Conservation (phyloP, 2,113 vertebrate genomes). For the Myotis davidii region DNA sequence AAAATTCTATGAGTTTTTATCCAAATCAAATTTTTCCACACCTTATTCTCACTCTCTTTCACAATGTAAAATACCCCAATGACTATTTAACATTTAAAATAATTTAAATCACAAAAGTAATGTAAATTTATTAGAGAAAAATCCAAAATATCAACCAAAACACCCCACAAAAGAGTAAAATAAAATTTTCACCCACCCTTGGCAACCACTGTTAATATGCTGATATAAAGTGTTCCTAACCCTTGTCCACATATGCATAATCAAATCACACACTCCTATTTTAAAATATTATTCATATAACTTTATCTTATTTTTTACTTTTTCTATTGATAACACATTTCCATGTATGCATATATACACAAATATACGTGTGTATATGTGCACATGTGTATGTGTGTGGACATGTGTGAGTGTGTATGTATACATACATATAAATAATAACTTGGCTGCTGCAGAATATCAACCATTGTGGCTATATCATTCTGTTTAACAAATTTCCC, state of each 20-base stretch:
- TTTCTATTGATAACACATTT: background rate
- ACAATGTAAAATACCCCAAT: background rate
- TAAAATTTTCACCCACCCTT: background rate
- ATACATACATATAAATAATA: background rate
- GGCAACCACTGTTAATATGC: background rate
- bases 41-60: background rate
- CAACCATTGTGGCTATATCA: background rate
- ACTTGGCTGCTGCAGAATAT: background rate
- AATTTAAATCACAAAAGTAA: constrained; percentile 16
- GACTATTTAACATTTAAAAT: background rate
- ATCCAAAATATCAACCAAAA: constrained; percentile 18
- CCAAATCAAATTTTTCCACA: constrained; percentile 30
- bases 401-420: background rate
- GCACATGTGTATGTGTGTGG: background rate
- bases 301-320: background rate
- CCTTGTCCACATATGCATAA: background rate
- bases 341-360: background rate
- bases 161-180: background rate
- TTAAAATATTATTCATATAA: background rate
- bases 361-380: background rate
- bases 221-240: background rate
- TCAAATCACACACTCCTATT: background rate
- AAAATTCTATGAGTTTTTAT: constrained; percentile 35
- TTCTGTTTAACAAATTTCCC: background rate
- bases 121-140: background rate